Base-by-base conservation (phyloP, 64 coral and sea anemone genomes). In the Astreopora myriophthalma region DNA sequence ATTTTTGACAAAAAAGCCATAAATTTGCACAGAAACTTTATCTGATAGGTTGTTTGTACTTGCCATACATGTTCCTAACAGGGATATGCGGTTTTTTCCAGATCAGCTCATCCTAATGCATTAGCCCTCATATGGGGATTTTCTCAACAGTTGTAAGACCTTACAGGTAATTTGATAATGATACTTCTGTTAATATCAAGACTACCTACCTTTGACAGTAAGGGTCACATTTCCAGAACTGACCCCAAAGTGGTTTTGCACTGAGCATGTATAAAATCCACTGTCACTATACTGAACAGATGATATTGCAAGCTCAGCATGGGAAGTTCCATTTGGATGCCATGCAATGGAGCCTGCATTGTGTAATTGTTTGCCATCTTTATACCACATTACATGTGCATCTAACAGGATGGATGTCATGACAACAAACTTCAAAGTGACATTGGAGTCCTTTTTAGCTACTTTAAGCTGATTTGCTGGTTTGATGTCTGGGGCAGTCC, bases 201-300 rank as follows among this genome's bases (percentile, higher is more conserved):
- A n/a, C n/a, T n/a, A n/a, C n/a, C 13, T 69, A 89, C 87, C 87
- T 89, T 79, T 78, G 74, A 89, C 74, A 12, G 27, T 29, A 3
- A 89, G 35, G 10, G 58, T 79, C 2, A 79, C 37, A 68, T 89
- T 89, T 68, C 48, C 55, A 27, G 60, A 75, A 34, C 36, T 34
- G 14, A 29, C 35, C 44, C 87, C 87, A 75, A 67, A 49, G 42
- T 22, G 87, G 63, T 79, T 89, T 64, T 75, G 36, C 1, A 17
- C 87, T 4, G 13, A 63, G 27, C 73, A 89, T 7, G 64, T 49
- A 27, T 89, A 89, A 31, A 24, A 30, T 25, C 73, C 87, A 2
- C 4, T 48, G 26, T 89, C 73, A 29, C 31, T 78, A 22, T 79
- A 89, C 25, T 89, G 73, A 13, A 19, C 49, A 22, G 49, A 40